Evolutionary conservation across 1,140 invertebrate species (phyloP), one percentile per base, ranked within the genome.

Genomic region (Halictus rubicundus): DNA sequence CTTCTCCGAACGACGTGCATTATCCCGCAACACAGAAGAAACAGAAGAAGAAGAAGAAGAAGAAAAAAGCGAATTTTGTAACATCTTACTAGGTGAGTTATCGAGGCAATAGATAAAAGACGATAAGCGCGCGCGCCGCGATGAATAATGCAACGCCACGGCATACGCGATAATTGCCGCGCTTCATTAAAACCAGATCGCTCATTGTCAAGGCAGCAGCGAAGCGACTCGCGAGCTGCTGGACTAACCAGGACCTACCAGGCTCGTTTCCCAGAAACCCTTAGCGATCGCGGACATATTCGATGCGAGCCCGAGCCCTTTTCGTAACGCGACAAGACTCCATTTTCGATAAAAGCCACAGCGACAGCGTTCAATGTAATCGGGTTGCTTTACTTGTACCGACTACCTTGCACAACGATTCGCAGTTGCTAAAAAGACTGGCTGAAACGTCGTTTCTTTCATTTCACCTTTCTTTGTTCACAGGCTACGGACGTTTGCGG

Each of bases 161-260:
- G 37, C 70, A 72, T 75, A 42, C 54, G 60, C 65, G 82, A 85
- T 84, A 82, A 82, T 85, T 76, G 77, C 37, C 63, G 63, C 72
- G 78, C 79, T 80, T 80, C 78, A 68, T 83, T 81, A 79, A 59
- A 80, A 83, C 64, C 78, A 75, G 68, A 84, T 74, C 71, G 37
- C 49, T 84, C 79, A 73, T 57, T 60, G 32, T 59, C 54, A 42
- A 80, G 54, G 83, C 72, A 75, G 65, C 37, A 68, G 59, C 42
- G 64, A 49, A 9, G 42, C 5, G 16, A 16, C 42, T 52, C 60
- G 66, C 63, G n/a, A 80, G 70, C 52, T 57, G 16, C 7, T 69
- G 52, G 72, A 72, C 37, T 75, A 27, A 46, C 49, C 68, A 63
- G 32, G 59, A 63, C 54, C 21, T 57, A n/a, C 54, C 19, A 37